Conservation (phyloP, 2,113 vertebrate species). For the Delphinapterus leucas region DNA sequence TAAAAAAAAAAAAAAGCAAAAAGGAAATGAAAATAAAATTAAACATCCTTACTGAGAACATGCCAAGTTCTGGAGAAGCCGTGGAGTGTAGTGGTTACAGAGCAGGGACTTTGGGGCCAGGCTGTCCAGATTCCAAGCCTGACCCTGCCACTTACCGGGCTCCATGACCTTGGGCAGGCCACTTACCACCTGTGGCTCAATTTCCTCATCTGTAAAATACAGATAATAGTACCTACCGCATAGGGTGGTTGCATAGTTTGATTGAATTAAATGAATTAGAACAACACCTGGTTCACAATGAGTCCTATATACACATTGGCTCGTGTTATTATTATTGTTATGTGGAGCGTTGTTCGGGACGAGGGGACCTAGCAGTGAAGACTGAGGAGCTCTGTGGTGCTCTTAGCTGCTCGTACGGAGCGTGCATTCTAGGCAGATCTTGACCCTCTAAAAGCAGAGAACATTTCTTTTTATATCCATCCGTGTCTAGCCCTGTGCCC, state of each 20-base stretch:
- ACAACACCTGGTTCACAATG: background rate
- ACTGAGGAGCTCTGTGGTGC: background rate
- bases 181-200: background rate
- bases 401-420: accelerated
- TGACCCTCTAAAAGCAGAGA: background rate
- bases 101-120: background rate
- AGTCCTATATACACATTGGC: accelerated
- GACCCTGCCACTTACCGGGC: background rate
- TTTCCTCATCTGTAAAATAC: background rate
- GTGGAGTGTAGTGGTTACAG: background rate
- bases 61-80: background rate
- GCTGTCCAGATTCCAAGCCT: background rate
- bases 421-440: background rate
- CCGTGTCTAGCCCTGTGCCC: background rate
- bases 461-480: background rate
- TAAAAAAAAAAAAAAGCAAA: background rate
- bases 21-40: background rate
- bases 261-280: background rate
- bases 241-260: accelerated
- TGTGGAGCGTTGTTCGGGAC: background rate
- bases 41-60: background rate
- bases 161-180: background rate
- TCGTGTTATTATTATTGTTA: background rate
- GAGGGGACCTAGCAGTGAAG: background rate
- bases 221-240: background rate